Conservation (phyloP, 2,113 vertebrate genomes). For the Lepidothrix coronata region DNA sequence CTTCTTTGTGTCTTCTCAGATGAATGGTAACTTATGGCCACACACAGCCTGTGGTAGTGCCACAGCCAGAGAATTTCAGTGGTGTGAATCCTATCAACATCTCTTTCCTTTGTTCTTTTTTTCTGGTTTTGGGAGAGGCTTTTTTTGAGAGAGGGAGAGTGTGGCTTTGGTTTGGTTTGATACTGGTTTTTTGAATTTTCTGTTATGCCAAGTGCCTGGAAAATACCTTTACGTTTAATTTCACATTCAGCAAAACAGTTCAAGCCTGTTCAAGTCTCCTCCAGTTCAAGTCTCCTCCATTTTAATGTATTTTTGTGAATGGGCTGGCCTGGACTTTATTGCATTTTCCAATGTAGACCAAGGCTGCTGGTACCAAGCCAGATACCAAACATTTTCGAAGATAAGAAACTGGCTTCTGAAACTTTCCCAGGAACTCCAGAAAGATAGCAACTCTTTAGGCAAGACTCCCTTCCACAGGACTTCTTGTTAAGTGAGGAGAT, state of each 20-base stretch:
- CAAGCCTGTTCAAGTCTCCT: background rate
- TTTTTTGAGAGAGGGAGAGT: background rate
- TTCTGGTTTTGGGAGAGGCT: background rate
- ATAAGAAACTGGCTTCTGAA: background rate
- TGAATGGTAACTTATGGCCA: background rate
- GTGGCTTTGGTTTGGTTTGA: background rate
- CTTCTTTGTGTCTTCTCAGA: background rate
- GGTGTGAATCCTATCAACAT: background rate
- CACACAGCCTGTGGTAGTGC: background rate
- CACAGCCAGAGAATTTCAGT: background rate
- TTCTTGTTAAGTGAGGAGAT: background rate
- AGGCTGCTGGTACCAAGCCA: background rate
- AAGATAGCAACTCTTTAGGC: background rate
- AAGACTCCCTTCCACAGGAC: background rate
- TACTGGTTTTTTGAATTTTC: background rate
- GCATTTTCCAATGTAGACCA: background rate
- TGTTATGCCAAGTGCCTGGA: background rate
- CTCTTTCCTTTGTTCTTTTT: background rate
- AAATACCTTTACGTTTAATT: background rate
- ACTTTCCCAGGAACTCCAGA: background rate
- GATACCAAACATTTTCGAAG: background rate
- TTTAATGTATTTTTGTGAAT: background rate
- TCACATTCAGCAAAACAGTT: background rate
- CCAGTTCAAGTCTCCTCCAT: background rate
- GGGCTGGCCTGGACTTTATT: background rate